Evolutionary conservation across 1,140 invertebrate species (phyloP).

Genomic region (Caenorhabditis tropicalis): DNA sequence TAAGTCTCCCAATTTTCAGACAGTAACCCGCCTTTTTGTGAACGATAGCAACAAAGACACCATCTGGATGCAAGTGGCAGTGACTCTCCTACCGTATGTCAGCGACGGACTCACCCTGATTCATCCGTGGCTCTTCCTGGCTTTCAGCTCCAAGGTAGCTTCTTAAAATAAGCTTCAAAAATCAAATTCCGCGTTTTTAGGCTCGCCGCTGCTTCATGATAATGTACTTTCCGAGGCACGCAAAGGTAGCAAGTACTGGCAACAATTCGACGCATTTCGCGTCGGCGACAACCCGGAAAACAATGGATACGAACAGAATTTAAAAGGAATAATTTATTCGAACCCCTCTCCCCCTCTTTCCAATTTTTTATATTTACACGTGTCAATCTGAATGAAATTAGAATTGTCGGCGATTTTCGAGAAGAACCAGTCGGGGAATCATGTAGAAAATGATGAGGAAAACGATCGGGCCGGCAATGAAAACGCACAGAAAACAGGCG

Average conservation of each 20-base stretch:
- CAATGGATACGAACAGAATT: background rate
- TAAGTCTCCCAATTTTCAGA: background rate
- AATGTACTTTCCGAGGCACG: conserved; percentile 12
- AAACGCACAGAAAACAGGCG: conserved; percentile 1
- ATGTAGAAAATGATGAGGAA: conserved; percentile 20
- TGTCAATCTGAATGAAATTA: no score
- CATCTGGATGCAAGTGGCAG: background rate
- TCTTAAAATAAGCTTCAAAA: background rate
- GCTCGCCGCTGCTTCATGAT: background rate
- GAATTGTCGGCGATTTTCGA: no score
- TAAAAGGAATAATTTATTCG: no score
- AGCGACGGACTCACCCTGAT: conserved; percentile 1
- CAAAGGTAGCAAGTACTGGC: background rate
- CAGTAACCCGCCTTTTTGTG: background rate
- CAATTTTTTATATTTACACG: no score
- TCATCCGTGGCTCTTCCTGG: background rate
- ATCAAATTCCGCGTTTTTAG: background rate
- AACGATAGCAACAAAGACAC: conserved; percentile 2
- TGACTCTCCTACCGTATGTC: background rate
- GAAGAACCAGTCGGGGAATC: background rate
- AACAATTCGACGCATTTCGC: background rate
- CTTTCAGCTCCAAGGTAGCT: background rate
- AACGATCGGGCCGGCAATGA: background rate
- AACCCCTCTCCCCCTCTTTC: no score
- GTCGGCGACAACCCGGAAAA: background rate